Percentiles rank a stretch among this genome's conserved stretches.
phyloP scores from a whole-genome alignment of 1,140 invertebrate species.

The Solenopsis invicta region DNA sequence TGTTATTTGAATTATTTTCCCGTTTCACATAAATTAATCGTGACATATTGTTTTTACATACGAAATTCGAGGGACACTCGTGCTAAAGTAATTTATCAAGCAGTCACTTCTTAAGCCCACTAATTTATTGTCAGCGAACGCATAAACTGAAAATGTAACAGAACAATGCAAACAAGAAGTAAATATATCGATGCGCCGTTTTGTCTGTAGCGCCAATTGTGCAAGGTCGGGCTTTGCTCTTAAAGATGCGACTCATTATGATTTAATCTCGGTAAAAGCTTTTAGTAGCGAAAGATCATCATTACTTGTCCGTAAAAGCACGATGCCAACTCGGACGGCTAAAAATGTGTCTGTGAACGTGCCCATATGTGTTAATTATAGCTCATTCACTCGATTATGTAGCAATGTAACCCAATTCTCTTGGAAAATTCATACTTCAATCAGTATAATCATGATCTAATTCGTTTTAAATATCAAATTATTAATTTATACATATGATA shows the following conservation, averaged over 20 bases:
- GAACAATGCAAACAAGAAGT: constrained; percentile 17
- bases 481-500: background rate
- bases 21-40: background rate
- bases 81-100: constrained; percentile 20
- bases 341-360: background rate
- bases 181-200: background rate
- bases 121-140: constrained; percentile 22
- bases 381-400: background rate
- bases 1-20: background rate
- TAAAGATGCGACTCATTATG: constrained; percentile 29
- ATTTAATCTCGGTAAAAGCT: constrained; percentile 21
- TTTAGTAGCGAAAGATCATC: constrained; percentile 25
- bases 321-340: constrained; percentile 16
- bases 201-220: background rate
- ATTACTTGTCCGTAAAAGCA: constrained; percentile 8
- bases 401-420: background rate
- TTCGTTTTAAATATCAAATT: background rate
- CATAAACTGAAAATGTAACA: constrained; percentile 19
- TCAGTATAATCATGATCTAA: background rate
- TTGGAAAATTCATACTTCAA: background rate
- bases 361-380: constrained; percentile 13
- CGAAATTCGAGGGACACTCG: constrained; percentile 1
- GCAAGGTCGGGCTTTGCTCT: constrained; percentile 9
- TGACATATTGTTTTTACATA: background rate
- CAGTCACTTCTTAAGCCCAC: background rate